phyloP scores from a whole-genome alignment of 2,113 vertebrate species.

The Gallinago media region DNA sequence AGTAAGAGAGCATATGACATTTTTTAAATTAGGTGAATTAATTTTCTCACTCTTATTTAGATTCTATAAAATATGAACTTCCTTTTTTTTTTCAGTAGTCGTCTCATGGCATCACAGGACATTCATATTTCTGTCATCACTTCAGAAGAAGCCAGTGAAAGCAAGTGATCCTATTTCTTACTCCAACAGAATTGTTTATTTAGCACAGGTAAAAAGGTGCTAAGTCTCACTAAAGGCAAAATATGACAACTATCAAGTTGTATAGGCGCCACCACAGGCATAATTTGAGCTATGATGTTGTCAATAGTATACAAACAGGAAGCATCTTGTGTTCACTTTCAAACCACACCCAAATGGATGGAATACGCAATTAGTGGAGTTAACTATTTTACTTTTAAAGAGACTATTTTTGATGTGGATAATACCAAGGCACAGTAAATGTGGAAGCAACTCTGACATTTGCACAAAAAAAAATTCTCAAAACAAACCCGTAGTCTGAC shows the following conservation, averaged over 20 bases:
- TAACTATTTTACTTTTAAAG: background rate
- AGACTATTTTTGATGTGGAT: background rate
- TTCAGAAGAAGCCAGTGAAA: background rate
- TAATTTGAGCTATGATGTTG: background rate
- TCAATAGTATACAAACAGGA: background rate
- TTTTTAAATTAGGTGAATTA: background rate
- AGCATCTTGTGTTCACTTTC: background rate
- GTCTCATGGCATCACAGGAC: background rate
- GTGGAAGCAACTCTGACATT: background rate
- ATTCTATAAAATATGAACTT: background rate
- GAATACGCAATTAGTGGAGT: background rate
- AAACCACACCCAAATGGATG: background rate
- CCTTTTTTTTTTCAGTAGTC: accelerated
- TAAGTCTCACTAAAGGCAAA: background rate
- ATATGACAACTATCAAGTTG: background rate
- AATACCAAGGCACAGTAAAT: background rate
- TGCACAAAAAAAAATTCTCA: background rate
- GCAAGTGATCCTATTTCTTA: background rate
- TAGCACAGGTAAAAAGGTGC: background rate
- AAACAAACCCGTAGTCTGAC: background rate
- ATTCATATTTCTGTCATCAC: background rate
- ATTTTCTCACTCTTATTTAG: background rate
- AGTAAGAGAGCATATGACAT: background rate
- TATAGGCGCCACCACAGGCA: accelerated
- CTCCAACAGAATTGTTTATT: background rate